These are phyloP conservation scores for Danio albolineatus DNA, from an alignment of 2,797 vertebrate species.

Conservation along the genomic window DNA sequence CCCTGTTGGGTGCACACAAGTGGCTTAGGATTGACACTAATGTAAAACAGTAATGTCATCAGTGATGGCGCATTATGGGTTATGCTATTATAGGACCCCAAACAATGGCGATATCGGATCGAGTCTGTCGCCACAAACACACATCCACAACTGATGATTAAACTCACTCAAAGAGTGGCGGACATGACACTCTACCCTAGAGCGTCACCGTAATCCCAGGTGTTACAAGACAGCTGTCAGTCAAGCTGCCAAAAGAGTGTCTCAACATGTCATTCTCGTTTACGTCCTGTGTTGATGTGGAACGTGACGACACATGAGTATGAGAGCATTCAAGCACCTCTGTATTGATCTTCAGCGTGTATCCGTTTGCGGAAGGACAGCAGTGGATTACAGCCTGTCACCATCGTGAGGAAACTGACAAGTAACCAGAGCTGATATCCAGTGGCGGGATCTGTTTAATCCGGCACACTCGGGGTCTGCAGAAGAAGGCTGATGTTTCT, in stretches of 20 bases:
- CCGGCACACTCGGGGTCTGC: conserved; percentile 50
- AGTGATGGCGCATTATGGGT: conserved; percentile 57
- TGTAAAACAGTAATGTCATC: conserved; percentile 25
- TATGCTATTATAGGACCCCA: conserved; percentile 41
- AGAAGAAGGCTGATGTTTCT: conserved; percentile 45
- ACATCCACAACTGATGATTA: not conserved
- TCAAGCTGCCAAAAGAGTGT: conserved; percentile 46
- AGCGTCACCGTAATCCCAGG: conserved; percentile 28
- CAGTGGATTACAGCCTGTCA: conserved; percentile 60
- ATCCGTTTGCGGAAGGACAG: conserved; percentile 39
- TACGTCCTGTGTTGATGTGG: conserved; percentile 69
- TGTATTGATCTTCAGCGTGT: conserved; percentile 71
- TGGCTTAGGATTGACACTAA: conserved; percentile 2
- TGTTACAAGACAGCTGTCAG: conserved; percentile 61
- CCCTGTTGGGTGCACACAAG: conserved; percentile 2
- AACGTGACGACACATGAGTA: conserved; percentile 70
- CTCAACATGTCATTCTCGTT: conserved; percentile 56
- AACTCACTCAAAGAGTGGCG: not conserved
- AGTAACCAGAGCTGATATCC: conserved; percentile 72
- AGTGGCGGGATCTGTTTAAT: conserved; percentile 72
- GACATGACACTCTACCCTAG: not conserved
- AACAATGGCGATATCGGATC: not conserved
- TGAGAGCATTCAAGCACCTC: conserved; percentile 65
- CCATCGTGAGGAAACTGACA: conserved; percentile 72
- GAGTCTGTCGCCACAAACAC: conserved; percentile 3